A percentile compares a stretch with the other conserved stretches of the same genome.
These are phyloP conservation scores for Catonia carolina DNA, from an alignment of 2,888 invertebrate genomes.

Conservation along the genomic window DNA sequence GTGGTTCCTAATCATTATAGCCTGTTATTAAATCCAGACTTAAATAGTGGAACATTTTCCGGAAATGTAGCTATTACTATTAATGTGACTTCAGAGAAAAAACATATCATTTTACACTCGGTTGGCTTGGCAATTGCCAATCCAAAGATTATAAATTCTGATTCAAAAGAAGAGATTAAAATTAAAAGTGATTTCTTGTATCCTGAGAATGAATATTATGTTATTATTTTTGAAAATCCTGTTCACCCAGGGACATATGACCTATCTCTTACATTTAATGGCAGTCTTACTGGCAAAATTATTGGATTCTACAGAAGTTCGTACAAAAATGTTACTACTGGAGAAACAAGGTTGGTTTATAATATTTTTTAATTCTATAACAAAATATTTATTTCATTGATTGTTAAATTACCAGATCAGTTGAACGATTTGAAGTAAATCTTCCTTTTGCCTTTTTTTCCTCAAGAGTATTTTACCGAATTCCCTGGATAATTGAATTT, in stretches of 20 bases:
- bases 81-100: slow-evolving; percentile 43
- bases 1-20: slow-evolving; percentile 60
- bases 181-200: slow-evolving; percentile 36
- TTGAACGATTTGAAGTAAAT: too few species aligned
- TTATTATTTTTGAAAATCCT: slow-evolving; percentile 27
- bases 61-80: slow-evolving; percentile 52
- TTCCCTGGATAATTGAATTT: too few species aligned
- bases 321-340: slow-evolving; percentile 40
- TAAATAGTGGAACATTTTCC: slow-evolving; percentile 48
- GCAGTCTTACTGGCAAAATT: slow-evolving; percentile 49
- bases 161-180: not conserved
- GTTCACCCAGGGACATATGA: slow-evolving; percentile 41
- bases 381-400: too few species aligned
- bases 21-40: slow-evolving; percentile 58
- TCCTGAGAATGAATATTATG: slow-evolving; percentile 34
- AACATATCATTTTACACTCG: slow-evolving; percentile 51
- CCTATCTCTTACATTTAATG: slow-evolving; percentile 48
- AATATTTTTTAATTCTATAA: too few species aligned
- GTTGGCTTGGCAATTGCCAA: slow-evolving; percentile 13
- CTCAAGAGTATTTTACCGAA: too few species aligned
- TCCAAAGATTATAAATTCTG: not conserved
- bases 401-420: too few species aligned
- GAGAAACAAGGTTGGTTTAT: slow-evolving; percentile 20
- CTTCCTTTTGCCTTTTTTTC: too few species aligned
- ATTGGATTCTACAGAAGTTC: slow-evolving; percentile 56